These are phyloP conservation scores for Actinernus sp. DNA, from an alignment of 92 coral and sea anemone species.

Conservation along the genomic window DNA sequence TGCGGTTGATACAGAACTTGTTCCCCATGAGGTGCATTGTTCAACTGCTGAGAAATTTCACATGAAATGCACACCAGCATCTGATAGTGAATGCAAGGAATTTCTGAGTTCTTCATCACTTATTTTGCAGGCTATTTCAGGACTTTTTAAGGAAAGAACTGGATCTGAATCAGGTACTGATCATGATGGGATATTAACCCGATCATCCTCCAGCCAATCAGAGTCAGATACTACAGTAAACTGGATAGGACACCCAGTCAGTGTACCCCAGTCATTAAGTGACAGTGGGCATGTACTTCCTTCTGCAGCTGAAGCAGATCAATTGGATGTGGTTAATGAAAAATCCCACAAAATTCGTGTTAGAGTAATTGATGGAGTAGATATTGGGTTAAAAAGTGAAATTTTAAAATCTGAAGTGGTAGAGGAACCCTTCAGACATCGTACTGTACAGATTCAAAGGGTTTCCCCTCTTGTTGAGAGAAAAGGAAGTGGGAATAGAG, in stretches of 20 bases:
- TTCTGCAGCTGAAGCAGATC: too few relatives aligned
- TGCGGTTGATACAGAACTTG: constrained; percentile 80
- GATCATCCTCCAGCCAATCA: constrained; percentile 37
- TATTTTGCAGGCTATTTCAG: constrained; percentile 74
- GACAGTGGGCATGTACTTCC: neutral
- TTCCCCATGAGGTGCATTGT: constrained; percentile 66
- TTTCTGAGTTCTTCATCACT: constrained; percentile 83
- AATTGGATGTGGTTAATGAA: neutral
- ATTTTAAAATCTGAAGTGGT: neutral
- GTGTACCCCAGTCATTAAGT: neutral
- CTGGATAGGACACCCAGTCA: neutral
- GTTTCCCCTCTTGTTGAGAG: neutral
- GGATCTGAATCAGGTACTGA: constrained; percentile 30
- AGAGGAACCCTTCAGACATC: constrained; percentile 33
- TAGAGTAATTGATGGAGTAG: neutral
- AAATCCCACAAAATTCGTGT: neutral
- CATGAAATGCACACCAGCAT: constrained; percentile 48
- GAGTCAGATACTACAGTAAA: constrained; percentile 4
- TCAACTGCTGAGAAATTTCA: constrained; percentile 74
- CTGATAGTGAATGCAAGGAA: constrained; percentile 68
- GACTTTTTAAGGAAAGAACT: constrained; percentile 60
- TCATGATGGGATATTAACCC: constrained; percentile 8
- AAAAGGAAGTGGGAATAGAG: neutral
- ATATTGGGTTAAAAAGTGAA: neutral
- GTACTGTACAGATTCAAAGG: constrained; percentile 23